Percentiles rank a stretch among this genome's conserved stretches.
Conservation (phyloP, 1,140 invertebrate species). For the Chironomus striatipennis region DNA sequence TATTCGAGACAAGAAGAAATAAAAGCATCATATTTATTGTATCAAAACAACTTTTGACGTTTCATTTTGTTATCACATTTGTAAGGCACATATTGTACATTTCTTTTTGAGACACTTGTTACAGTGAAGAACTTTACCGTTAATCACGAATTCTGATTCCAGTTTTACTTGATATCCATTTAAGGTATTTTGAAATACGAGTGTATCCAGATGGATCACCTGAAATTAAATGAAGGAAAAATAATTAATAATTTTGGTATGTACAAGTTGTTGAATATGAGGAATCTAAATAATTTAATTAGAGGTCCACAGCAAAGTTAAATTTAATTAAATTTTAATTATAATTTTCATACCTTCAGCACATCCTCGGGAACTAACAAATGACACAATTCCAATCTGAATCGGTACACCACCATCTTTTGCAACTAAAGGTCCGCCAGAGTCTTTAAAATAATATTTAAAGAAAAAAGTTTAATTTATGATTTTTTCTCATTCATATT, state of each 20-base stretch:
- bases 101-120: too few relatives aligned
- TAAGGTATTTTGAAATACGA: not conserved
- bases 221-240: not conserved
- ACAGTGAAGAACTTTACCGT: not conserved
- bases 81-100: too few relatives aligned
- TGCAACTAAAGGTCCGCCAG: not conserved
- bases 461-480: not conserved
- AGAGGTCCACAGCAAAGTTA: too few relatives aligned
- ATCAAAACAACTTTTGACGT: not conserved
- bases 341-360: not conserved
- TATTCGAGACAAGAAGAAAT: too few relatives aligned
- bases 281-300: too few relatives aligned
- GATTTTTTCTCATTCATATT: not conserved
- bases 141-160: not conserved
- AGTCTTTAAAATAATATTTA: not conserved
- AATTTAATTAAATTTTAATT: not conserved
- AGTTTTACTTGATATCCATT: not conserved
- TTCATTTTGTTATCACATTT: conserved; percentile 1
- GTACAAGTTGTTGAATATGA: too few relatives aligned
- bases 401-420: not conserved
- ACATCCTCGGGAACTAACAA: conserved; percentile 1
- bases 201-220: conserved; percentile 16
- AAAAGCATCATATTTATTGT: not conserved
- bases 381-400: conserved; percentile 15
- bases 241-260: not conserved